Conservation (phyloP, 1,140 invertebrate genomes). For the Lasioglossum albipes region DNA sequence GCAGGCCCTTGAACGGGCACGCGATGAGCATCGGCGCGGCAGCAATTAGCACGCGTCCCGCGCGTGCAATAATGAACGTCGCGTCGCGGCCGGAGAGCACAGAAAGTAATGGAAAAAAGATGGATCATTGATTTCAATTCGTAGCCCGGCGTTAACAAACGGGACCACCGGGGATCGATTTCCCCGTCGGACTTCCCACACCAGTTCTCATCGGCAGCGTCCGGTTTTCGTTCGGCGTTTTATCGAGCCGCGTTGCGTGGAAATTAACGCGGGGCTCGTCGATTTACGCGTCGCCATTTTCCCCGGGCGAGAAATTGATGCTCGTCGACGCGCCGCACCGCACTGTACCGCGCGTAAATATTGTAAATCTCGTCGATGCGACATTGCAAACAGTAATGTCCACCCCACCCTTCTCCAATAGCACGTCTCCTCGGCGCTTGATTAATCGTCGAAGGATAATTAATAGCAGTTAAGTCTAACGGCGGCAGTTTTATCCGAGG, state of each 20-base stretch:
- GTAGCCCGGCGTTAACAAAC: background rate
- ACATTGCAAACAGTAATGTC: background rate
- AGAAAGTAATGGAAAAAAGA: background rate
- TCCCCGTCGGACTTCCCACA: background rate
- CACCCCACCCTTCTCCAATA: too few species aligned
- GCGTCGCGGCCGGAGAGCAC: background rate
- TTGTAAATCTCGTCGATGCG: conserved; percentile 32
- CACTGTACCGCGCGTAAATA: conserved; percentile 25
- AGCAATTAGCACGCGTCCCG: too few species aligned
- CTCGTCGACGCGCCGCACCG: background rate
- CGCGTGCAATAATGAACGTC: too few species aligned
- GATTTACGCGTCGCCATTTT: conserved; percentile 26
- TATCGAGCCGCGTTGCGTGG: background rate
- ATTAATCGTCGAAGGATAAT: too few species aligned
- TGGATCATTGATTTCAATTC: conserved; percentile 1
- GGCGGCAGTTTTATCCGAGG: too few species aligned
- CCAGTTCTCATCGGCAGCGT: background rate
- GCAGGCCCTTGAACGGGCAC: too few species aligned
- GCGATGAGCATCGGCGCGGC: too few species aligned
- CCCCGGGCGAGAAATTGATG: conserved; percentile 12
- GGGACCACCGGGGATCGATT: background rate
- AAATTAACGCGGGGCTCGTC: conserved; percentile 23
- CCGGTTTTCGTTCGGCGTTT: background rate
- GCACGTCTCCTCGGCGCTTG: too few species aligned
- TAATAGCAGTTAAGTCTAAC: too few species aligned